These are phyloP conservation scores for Oxyruncus cristatus DNA, from an alignment of 2,113 vertebrate genomes.

Conservation along the genomic window DNA sequence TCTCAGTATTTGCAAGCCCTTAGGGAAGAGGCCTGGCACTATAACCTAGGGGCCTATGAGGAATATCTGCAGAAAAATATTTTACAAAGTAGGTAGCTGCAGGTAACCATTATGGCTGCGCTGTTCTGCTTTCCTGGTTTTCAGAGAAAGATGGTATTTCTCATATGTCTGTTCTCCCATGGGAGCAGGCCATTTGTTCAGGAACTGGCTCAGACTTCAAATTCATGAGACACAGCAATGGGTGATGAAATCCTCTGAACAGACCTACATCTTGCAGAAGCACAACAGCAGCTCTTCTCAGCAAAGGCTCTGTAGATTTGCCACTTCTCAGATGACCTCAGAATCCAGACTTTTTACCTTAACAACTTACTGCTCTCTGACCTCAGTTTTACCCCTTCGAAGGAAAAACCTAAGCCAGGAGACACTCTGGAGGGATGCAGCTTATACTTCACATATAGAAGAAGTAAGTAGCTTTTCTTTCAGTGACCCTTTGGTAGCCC, in stretches of 20 bases:
- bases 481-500: constrained; percentile 11
- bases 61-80: not conserved
- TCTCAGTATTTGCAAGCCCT: not conserved
- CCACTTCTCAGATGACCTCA: not conserved
- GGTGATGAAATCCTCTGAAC: not conserved
- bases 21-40: not conserved
- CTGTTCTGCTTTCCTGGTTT: not conserved
- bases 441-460: not conserved
- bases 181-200: not conserved
- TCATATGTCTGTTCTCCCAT: not conserved
- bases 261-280: not conserved
- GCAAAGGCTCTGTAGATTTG: not conserved
- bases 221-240: not conserved
- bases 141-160: not conserved
- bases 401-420: not conserved
- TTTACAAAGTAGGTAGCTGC: not conserved
- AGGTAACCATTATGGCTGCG: not conserved
- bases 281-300: not conserved
- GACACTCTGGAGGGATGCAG: not conserved
- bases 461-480: not conserved
- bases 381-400: not conserved
- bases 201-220: not conserved
- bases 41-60: not conserved
- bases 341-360: not conserved
- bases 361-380: not conserved